These are phyloP conservation scores for Antheraea mylitta DNA, from an alignment of 1,140 invertebrate genomes.

Conservation along the genomic window DNA sequence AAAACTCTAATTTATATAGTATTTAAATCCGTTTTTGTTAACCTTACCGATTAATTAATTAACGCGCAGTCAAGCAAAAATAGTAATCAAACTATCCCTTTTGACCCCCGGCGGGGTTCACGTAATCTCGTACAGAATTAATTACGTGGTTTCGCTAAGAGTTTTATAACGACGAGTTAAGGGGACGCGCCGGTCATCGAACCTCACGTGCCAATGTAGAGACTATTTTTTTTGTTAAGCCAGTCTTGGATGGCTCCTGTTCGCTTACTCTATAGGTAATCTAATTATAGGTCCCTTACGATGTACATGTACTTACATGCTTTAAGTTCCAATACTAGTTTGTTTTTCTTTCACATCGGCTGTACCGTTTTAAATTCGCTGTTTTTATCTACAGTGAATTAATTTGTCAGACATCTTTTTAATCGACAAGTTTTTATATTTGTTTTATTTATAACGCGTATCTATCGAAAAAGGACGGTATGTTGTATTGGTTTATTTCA, in stretches of 20 bases:
- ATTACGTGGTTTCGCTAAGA: conserved; percentile 42
- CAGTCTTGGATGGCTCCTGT: conserved; percentile 45
- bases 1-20: no score
- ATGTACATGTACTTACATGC: conserved; percentile 34
- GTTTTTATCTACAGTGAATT: conserved; percentile 5
- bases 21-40: no score
- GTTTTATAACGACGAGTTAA: conserved; percentile 44
- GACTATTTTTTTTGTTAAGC: conserved; percentile 59
- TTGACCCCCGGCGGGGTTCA: conserved; percentile 23
- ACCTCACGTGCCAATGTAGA: conserved; percentile 45
- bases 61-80: no score
- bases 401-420: neutral
- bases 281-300: conserved; percentile 60
- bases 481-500: no score
- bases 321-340: conserved; percentile 42
- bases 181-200: conserved; percentile 49
- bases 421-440: neutral
- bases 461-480: no score
- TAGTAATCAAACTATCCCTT: conserved; percentile 8
- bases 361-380: conserved; percentile 8
- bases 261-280: conserved; percentile 54
- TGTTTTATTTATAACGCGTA: no score
- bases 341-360: conserved; percentile 20
- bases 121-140: conserved; percentile 30
- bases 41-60: no score